Base-by-base conservation (phyloP, 2,888 invertebrate species). In the Salpingus planirostris region DNA sequence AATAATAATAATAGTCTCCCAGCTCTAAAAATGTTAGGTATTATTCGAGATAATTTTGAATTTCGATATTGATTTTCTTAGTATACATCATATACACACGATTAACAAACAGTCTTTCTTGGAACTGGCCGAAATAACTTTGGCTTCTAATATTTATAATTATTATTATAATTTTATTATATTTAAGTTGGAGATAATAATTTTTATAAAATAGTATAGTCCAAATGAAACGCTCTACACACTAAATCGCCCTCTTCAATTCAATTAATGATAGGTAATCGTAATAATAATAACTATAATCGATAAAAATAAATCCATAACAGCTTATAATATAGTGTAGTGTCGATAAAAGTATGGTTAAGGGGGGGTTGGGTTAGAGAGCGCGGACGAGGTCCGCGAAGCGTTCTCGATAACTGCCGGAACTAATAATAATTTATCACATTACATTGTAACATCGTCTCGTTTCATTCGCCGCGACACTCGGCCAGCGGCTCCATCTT, bases 401-500 rank as follows among this genome's bases (percentile, higher is more conserved):
- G n/a, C 33, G 15, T 13, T 14, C 31, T 18, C 12, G 31, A 31
- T 13, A 32, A 33, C 33, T 21, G n/a, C n/a, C 25, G 24, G 15
- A 56, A 58, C 57, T 60, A 60, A 59, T 54, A 59, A 58, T 58
- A 60, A 60, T 60, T 60, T 62, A 63, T 64, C 64, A 62, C 62
- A 62, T 62, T 60, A 56, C 55, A 60, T 55, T 59, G 52, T 47
- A 59, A 54, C 52, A 56, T 69, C 60, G 69, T 60, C 56, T 65
- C 67, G 50, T 66, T 67, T 51, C 74, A 79, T 60, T 77, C 75
- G 61, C 78, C 78, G 37, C 74, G 73, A 52, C 74, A 74, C 56
- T 75, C 76, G 37, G 76, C 73, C 36, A 78, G 63, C 38, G 78
- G 78, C 62, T 84, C 85, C 64, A 84, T 70, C 66, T 82, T 82